A percentile compares a stretch with the other conserved stretches of the same genome.
These are phyloP conservation scores for Tragopan temminckii DNA, from an alignment of 2,797 vertebrate genomes.

Conservation along the genomic window DNA sequence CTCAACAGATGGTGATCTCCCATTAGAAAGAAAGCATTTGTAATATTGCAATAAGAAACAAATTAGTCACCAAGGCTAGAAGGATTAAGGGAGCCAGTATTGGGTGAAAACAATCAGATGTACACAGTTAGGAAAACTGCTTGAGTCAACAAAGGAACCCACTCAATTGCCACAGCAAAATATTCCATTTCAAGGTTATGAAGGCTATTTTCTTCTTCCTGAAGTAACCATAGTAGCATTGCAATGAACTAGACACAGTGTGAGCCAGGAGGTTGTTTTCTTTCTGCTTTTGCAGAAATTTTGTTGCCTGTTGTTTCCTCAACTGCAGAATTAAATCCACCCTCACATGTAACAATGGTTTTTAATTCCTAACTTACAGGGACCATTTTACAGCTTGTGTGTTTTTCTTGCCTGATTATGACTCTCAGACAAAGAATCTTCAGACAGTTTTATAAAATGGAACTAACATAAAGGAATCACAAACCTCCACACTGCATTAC, in stretches of 20 bases:
- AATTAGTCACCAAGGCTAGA: conserved; percentile 44
- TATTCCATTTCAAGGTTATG: conserved; percentile 49
- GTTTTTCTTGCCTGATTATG: background rate
- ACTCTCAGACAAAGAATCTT: background rate
- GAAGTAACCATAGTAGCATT: conserved; percentile 73
- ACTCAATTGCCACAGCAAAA: background rate
- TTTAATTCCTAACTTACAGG: background rate
- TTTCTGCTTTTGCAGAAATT: background rate
- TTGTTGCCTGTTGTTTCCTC: background rate
- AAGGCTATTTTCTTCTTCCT: conserved; percentile 48
- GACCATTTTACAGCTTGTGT: background rate
- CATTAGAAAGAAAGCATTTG: conserved; percentile 64
- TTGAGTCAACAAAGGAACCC: background rate
- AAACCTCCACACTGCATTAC: fast-evolving
- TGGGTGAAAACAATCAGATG: conserved; percentile 7
- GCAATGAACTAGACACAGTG: background rate
- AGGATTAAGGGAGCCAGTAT: conserved; percentile 1
- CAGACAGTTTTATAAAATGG: background rate
- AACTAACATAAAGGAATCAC: background rate
- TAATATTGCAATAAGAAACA: conserved; percentile 36
- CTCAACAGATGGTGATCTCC: conserved; percentile 73
- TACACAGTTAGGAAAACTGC: background rate
- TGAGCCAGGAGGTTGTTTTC: background rate
- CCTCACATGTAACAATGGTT: background rate
- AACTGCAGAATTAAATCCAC: conserved; percentile 16